Conservation (phyloP, 2,888 invertebrate genomes). For the Parasteatoda lunata region DNA sequence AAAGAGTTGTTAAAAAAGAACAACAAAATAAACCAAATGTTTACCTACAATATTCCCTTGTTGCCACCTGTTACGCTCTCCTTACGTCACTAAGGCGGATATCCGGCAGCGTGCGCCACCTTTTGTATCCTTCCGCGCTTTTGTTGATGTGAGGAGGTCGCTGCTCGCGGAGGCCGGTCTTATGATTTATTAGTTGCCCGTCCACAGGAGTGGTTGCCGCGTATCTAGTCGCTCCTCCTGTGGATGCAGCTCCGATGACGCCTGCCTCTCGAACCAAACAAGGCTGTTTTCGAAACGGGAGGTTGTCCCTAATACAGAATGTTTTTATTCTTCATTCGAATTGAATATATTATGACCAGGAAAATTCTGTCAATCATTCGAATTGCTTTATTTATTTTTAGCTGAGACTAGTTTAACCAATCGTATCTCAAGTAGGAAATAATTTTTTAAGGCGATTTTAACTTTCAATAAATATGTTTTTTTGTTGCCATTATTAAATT, state of each 20-base stretch:
- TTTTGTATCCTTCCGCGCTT: conserved; percentile 54
- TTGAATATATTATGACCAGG: not conserved
- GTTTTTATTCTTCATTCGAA: not conserved
- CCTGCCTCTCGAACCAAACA: conserved; percentile 20
- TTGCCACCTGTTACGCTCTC: conserved; percentile 44
- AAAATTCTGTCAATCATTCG: not conserved
- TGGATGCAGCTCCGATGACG: not conserved
- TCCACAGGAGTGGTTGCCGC: conserved; percentile 51
- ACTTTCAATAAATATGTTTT: too few relatives aligned
- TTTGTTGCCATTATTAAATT: too few relatives aligned
- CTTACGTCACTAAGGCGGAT: conserved; percentile 42
- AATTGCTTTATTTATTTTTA: too few relatives aligned
- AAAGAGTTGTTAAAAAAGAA: not conserved
- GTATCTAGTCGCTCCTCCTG: conserved; percentile 46
- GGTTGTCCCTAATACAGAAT: not conserved
- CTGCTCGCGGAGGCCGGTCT: conserved; percentile 19
- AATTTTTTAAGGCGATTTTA: too few relatives aligned
- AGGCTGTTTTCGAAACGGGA: not conserved
- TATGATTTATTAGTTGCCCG: conserved; percentile 62
- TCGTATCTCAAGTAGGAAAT: too few relatives aligned
- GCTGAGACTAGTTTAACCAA: too few relatives aligned
- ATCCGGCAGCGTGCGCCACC: conserved; percentile 40
- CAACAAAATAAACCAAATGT: not conserved
- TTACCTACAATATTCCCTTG: not conserved
- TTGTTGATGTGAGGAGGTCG: conserved; percentile 15